Evolutionary conservation across 2,888 invertebrate genomes (phyloP).

Genomic region (Mimumesa dahlbomi): DNA sequence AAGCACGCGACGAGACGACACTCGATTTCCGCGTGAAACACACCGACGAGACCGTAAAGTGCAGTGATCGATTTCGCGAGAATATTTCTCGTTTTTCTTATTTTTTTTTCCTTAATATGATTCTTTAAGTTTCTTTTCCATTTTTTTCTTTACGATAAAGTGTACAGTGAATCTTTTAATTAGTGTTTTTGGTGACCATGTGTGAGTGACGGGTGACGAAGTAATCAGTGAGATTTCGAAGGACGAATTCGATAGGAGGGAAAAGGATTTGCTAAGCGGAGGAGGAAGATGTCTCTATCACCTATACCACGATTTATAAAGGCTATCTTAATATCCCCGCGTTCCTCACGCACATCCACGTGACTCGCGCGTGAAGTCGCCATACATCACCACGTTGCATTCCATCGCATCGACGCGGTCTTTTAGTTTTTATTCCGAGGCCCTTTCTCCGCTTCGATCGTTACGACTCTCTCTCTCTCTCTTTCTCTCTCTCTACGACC

Average conservation of each 20-base stretch:
- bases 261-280: not conserved
- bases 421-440: not conserved
- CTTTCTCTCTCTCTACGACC: too few relatives aligned
- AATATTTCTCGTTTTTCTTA: too few relatives aligned
- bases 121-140: too few relatives aligned
- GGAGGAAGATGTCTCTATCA: constrained; percentile 63
- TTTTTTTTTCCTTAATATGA: too few relatives aligned
- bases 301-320: constrained; percentile 55
- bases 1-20: constrained; percentile 33
- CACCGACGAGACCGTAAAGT: too few relatives aligned
- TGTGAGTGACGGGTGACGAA: too few relatives aligned
- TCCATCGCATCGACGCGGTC: constrained; percentile 12
- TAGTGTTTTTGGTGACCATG: too few relatives aligned
- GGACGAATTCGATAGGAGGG: not conserved
- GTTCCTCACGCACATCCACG: constrained; percentile 26
- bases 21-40: too few relatives aligned
- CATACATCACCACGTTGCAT: constrained; percentile 67
- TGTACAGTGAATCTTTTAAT: too few relatives aligned
- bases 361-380: constrained; percentile 71
- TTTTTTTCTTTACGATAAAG: too few relatives aligned
- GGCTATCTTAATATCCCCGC: constrained; percentile 51
- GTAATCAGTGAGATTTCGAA: not conserved
- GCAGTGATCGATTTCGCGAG: too few relatives aligned
- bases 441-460: not conserved
- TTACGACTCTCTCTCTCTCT: too few relatives aligned